phyloP scores from a whole-genome alignment of 2,113 vertebrate genomes.

The Silurus glanis region DNA sequence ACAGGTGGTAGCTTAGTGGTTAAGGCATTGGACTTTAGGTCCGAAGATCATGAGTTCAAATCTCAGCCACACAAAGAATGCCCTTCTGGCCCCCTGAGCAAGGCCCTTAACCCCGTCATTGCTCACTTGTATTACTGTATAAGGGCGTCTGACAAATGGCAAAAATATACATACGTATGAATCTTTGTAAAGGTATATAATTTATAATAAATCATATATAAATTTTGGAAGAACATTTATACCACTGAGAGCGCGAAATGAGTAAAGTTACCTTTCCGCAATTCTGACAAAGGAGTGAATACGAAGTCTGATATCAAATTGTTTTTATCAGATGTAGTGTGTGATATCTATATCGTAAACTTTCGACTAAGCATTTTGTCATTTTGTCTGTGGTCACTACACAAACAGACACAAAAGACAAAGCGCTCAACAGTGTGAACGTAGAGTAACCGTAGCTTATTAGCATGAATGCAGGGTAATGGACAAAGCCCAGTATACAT shows the following conservation, averaged over 20 bases:
- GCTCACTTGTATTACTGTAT: too few species aligned
- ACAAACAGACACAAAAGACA: background rate
- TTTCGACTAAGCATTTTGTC: background rate
- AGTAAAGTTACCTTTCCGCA: background rate
- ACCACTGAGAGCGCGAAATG: background rate
- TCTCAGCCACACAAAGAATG: too few species aligned
- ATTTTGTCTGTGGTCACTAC: background rate
- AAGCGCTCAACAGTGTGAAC: background rate
- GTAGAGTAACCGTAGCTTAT: background rate
- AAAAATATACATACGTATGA: background rate
- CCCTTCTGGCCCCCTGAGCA: too few species aligned
- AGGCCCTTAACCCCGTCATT: too few species aligned
- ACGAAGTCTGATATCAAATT: background rate
- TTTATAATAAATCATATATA: background rate
- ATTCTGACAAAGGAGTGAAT: background rate
- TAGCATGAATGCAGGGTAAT: background rate
- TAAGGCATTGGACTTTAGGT: too few species aligned
- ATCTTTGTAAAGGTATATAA: too few species aligned
- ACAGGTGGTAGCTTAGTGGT: too few species aligned
- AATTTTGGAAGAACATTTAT: background rate
- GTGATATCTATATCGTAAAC: background rate
- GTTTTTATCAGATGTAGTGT: background rate
- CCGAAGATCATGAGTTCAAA: too few species aligned
- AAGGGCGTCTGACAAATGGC: too few species aligned
- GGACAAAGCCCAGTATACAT: background rate